A percentile compares a stretch with the other conserved stretches of the same genome.
Evolutionary conservation across 2,797 vertebrate species (phyloP).

Genomic region (Micromesistius poutassou): DNA sequence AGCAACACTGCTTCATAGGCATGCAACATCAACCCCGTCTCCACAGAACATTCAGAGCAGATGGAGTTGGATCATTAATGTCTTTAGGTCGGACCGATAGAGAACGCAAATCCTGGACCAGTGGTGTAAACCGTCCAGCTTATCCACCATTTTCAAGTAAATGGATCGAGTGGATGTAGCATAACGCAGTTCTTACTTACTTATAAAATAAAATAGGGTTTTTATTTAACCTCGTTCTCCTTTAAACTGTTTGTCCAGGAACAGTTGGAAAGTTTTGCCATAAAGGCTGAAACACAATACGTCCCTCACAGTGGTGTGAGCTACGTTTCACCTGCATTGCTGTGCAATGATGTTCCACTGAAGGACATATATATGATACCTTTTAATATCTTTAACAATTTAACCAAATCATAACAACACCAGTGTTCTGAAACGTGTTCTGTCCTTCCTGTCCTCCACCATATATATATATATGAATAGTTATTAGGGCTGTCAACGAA

Average conservation of each 20-base stretch:
- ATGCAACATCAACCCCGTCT: neutral
- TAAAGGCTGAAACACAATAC: neutral
- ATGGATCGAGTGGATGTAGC: neutral
- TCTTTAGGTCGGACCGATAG: neutral
- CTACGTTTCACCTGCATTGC: no score
- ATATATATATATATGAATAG: no score
- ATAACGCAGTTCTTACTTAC: neutral
- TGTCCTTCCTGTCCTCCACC: no score
- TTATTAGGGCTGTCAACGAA: no score
- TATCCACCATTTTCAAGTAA: neutral
- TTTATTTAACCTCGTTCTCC: neutral
- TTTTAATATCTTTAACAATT: neutral
- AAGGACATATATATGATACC: neutral
- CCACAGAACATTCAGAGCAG: no score
- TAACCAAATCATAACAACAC: no score
- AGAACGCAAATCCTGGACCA: neutral
- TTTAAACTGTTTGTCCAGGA: neutral
- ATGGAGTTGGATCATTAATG: neutral
- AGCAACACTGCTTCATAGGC: neutral
- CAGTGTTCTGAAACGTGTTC: no score
- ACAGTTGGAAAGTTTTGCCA: neutral
- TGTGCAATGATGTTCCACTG: neutral
- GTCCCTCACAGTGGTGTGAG: no score
- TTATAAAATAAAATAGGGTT: neutral
- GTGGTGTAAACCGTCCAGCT: neutral